These are phyloP conservation scores for Trichopoda pennipes DNA, from an alignment of 2,888 invertebrate genomes.

Conservation along the genomic window DNA sequence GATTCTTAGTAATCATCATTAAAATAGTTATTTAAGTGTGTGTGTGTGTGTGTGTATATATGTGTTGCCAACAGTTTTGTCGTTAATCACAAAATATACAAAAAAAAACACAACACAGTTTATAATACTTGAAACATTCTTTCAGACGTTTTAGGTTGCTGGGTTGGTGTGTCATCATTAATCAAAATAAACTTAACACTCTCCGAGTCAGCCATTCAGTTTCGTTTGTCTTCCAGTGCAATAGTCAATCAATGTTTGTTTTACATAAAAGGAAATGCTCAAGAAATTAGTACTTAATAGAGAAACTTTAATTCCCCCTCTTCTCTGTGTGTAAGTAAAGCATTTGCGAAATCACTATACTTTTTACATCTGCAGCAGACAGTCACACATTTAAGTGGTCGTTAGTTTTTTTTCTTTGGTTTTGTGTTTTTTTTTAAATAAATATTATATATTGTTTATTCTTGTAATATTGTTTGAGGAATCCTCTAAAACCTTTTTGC, in stretches of 20 bases:
- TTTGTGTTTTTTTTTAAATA: slow-evolving; percentile 14
- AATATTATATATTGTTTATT: not conserved
- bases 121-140: slow-evolving; percentile 47
- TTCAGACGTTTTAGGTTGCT: slow-evolving; percentile 26
- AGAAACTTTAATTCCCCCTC: not conserved
- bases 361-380: not conserved
- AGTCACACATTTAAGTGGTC: slow-evolving; percentile 19
- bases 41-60: not conserved
- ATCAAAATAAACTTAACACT: slow-evolving; percentile 36
- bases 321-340: not conserved
- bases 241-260: slow-evolving; percentile 13
- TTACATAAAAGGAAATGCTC: not conserved
- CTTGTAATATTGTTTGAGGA: not conserved
- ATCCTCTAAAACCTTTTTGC: not conserved
- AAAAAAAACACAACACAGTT: slow-evolving; percentile 31
- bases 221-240: slow-evolving; percentile 2
- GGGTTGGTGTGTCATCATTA: slow-evolving; percentile 51
- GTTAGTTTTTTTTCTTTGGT: slow-evolving; percentile 11
- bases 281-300: slow-evolving; percentile 23
- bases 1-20: slow-evolving; percentile 56
- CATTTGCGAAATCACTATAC: slow-evolving; percentile 9
- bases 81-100: slow-evolving; percentile 50
- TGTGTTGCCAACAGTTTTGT: slow-evolving; percentile 22
- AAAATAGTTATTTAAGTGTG: slow-evolving; percentile 19
- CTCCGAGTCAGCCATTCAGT: not conserved